Evolutionary conservation across 1,140 invertebrate species (phyloP).

Genomic region (Protaetia brevitarsis): DNA sequence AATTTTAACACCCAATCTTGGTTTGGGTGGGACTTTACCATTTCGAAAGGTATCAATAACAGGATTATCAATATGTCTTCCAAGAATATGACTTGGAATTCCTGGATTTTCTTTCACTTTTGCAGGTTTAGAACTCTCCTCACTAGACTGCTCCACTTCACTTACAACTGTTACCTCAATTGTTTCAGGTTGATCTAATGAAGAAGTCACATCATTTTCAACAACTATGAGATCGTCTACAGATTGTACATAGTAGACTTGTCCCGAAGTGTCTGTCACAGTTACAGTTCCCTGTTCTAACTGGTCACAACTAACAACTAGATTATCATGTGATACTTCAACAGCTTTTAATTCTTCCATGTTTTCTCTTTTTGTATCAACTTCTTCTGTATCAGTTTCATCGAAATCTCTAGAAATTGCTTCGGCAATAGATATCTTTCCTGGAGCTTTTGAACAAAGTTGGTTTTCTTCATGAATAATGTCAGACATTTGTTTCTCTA

Average conservation of each 20-base stretch:
- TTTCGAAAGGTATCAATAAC: constrained; percentile 25
- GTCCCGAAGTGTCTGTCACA: not conserved
- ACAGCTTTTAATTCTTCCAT: not conserved
- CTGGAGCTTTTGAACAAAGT: not conserved
- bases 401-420: constrained; percentile 19
- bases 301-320: not conserved
- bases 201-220: not conserved
- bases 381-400: not conserved
- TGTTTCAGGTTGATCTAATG: not conserved
- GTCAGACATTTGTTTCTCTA: not conserved
- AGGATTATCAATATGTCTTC: constrained; percentile 16
- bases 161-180: not conserved
- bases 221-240: constrained; percentile 6
- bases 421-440: not conserved
- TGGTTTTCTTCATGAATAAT: not conserved
- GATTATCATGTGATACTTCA: not conserved
- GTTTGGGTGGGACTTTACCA: constrained; percentile 42
- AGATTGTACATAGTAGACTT: constrained; percentile 3
- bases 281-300: not conserved
- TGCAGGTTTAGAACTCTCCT: not conserved
- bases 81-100: constrained; percentile 23
- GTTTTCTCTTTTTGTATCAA: no score
- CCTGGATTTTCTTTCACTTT: not conserved
- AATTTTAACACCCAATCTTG: constrained; percentile 50
- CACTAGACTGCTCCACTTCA: not conserved